A percentile compares a stretch with the other conserved stretches of the same genome.
These are phyloP conservation scores for Dolomedes plantarius DNA, from an alignment of 2,888 invertebrate species.

Conservation along the genomic window DNA sequence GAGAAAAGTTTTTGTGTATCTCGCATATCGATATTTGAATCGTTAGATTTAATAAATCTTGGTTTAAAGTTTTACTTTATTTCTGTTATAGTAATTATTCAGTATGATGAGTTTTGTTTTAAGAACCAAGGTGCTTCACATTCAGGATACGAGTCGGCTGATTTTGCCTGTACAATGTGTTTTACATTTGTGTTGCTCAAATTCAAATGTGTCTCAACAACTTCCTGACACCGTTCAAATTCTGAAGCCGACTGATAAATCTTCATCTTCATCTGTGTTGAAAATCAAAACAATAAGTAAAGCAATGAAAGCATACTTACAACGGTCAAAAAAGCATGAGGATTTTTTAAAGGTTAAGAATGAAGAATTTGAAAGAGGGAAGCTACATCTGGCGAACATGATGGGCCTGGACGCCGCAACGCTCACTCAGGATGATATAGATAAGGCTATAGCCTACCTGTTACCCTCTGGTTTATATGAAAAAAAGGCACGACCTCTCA, in stretches of 20 bases:
- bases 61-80: no score
- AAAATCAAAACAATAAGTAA: slow-evolving; percentile 82
- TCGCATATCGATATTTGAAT: no score
- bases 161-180: neutral
- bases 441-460: slow-evolving; percentile 93
- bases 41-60: no score
- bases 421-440: slow-evolving; percentile 90
- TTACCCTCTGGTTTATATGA: slow-evolving; percentile 96
- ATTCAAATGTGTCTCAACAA: neutral
- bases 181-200: neutral
- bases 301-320: slow-evolving; percentile 92
- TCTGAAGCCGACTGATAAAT: slow-evolving; percentile 15
- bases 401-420: slow-evolving; percentile 96
- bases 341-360: slow-evolving; percentile 88
- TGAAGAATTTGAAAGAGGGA: slow-evolving; percentile 91
- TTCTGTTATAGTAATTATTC: no score
- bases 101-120: neutral
- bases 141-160: neutral
- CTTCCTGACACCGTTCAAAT: slow-evolving; percentile 29
- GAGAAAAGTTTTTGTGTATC: no score
- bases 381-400: slow-evolving; percentile 97
- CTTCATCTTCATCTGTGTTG: slow-evolving; percentile 35
- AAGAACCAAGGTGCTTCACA: neutral
- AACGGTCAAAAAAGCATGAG: slow-evolving; percentile 87
- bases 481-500: slow-evolving; percentile 88